These are phyloP conservation scores for Neosilurus hyrtlii DNA, from an alignment of 2,797 vertebrate species.

Conservation along the genomic window DNA sequence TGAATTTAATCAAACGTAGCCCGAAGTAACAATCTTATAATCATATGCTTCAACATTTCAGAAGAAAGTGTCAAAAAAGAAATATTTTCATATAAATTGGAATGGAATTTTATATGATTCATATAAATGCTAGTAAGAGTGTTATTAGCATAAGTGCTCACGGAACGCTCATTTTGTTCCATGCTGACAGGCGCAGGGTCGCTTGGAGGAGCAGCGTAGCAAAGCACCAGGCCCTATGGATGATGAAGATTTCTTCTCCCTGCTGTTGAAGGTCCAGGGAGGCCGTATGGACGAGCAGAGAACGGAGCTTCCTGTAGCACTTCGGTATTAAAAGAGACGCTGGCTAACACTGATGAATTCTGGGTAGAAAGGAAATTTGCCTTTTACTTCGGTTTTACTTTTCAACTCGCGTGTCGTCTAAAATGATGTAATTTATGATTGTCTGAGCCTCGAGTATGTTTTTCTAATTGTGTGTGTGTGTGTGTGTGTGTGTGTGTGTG, in stretches of 20 bases:
- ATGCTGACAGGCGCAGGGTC: slow-evolving; percentile 72
- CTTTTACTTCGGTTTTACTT: neutral
- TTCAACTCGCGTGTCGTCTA: neutral
- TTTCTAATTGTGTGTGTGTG: neutral
- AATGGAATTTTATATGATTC: neutral
- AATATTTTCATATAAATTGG: neutral
- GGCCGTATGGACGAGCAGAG: slow-evolving; percentile 87
- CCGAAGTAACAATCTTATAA: neutral
- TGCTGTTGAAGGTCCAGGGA: slow-evolving; percentile 83
- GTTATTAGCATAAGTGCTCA: neutral
- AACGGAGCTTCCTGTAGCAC: slow-evolving; percentile 71
- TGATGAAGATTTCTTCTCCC: slow-evolving; percentile 85
- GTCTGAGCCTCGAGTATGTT: neutral
- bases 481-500: too few relatives aligned
- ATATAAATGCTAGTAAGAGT: neutral
- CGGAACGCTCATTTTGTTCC: too few relatives aligned
- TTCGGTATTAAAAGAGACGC: slow-evolving; percentile 64
- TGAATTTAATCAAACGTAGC: neutral
- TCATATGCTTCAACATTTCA: neutral
- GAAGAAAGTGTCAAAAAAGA: neutral
- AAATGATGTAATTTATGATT: slow-evolving; percentile 6
- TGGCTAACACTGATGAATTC: neutral
- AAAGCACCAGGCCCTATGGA: slow-evolving; percentile 83
- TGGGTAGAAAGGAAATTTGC: neutral
- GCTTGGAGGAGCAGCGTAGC: slow-evolving; percentile 85